Evolutionary conservation across 1,140 invertebrate species (phyloP), one percentile per base, ranked within the genome.

Genomic region (Drosophila sturtevanti): DNA sequence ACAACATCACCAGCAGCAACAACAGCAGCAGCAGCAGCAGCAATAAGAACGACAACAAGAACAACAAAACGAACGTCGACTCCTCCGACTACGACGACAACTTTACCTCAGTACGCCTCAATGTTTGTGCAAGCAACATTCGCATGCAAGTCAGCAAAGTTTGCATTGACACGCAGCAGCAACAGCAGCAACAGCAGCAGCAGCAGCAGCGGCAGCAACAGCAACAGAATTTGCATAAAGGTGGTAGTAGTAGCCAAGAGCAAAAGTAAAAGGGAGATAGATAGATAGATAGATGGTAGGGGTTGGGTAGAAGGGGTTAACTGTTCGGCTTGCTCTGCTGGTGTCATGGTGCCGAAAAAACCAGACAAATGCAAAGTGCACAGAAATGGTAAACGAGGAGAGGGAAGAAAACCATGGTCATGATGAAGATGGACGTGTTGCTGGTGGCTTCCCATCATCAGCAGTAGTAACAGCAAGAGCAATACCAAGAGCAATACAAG

Each of bases 111-210:
- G 79, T 87, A 79, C 79, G 77, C 84, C 84, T 89, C 79, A 85
- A 90, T 90, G 85, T 90, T 90, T 90, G 86, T 86, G 79, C 79
- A 90, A 81, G 81, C 86, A 90, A 86, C 86, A 90, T 90, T 90
- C 81, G 81, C 79, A 90, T 90, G 86, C 86, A 90, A 90, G 86
- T 90, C 86, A 90, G 86, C 86, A 90, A 90, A 90, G 86, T 90
- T 90, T 90, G 86, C 81, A 90, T 90, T 89, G 79, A 90, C 86
- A 90, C 86, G 81, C 81, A 85, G 81, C 82, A 87, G 74, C 81
- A 80, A 59, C 77, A 82, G 38, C 76, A 77, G 34, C 66, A 70
- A 18, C 63, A 66, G 16, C 31, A 22, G 12, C 41, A 64, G 27
- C 76, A 63, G 37, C 68, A 68, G 18, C 73, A 65, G 18, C 41